Percentiles rank a stretch among this genome's conserved stretches.
phyloP scores from a whole-genome alignment of 2,113 vertebrate species.

The Nycticebus coucang region DNA sequence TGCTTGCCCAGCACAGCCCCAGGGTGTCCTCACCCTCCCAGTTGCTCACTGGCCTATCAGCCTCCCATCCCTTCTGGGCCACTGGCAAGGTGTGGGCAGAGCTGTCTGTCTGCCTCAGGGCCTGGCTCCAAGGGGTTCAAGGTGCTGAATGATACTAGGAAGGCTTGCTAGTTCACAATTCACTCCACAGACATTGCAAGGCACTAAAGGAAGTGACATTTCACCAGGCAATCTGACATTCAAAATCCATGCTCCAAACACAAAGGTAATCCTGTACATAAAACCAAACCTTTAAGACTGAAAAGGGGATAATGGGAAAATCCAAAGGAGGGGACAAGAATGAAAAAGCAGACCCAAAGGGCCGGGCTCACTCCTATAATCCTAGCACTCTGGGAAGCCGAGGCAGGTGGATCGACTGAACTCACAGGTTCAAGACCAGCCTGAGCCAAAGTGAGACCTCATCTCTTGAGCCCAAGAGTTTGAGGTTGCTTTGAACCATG shows the following conservation, averaged over 20 bases:
- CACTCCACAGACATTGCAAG: neutral
- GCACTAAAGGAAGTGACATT: neutral
- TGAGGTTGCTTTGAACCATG: too few relatives aligned
- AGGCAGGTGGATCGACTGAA: too few relatives aligned
- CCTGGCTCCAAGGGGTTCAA: rapidly evolving
- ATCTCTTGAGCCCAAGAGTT: too few relatives aligned
- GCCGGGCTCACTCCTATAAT: too few relatives aligned
- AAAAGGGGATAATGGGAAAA: neutral
- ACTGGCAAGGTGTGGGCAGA: neutral
- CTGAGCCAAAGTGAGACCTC: too few relatives aligned
- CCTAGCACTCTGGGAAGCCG: too few relatives aligned
- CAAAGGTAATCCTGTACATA: neutral
- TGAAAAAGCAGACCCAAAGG: neutral
- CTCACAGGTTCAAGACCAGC: too few relatives aligned
- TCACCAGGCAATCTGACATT: neutral
- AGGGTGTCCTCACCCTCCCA: neutral
- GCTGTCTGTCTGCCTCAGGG: neutral
- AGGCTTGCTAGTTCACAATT: neutral
- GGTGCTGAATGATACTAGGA: neutral
- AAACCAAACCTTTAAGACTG: neutral
- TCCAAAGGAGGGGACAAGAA: neutral
- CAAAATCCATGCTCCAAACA: neutral
- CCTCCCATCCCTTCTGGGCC: neutral
- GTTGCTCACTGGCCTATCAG: neutral
- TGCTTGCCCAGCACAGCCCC: rapidly evolving